Base-by-base conservation (phyloP, 2,797 vertebrate species). In the Austrolebias charrua region DNA sequence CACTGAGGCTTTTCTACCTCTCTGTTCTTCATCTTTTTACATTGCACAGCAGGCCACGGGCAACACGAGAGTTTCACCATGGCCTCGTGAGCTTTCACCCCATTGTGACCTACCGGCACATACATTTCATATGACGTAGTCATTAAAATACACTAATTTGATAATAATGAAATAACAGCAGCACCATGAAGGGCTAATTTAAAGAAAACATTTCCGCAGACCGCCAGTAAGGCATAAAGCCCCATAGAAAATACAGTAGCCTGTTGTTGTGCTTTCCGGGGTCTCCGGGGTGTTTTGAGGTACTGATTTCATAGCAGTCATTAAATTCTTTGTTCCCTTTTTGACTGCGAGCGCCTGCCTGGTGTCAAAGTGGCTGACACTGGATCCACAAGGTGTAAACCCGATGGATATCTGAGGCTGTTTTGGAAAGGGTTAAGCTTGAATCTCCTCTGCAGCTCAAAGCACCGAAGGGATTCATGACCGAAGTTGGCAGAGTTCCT, bases 131-230 rank as follows among this genome's bases (percentile, higher is more conserved):
- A 80, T 86, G 90, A 91, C 85, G 82, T 81, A 46, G 71, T 69
- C 79, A 89, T 82, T 88, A 87, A 89, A 83, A 83, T 67, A 61
- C 56, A 82, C 79, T 83, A 72, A 88, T 78, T 88, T 79, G 85
- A 84, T 88, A 81, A 88, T 72, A 89, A 91, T 50, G 73, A 69
- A 90, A 90, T 81, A 86, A 90, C 89, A 90, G 71, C 80, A 80
- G 84, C 84, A 86, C 81, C 81, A 82, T 69, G 78, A 80, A 78
- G 78, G 80, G 76, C 69, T 88, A 88, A 90, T 90, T 90, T 81
- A 89, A 90, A 90, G 81, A 91, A 89, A 89, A 89, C 85, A 85
- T 89, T 89, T 87, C 85, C 75, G 68, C 86, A 81, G 84, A 82
- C 84, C 51, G 73, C 87, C 88, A 66, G 78, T 89, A 86, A 86